phyloP scores from a whole-genome alignment of 2,888 invertebrate species.

The Linyphia triangularis region DNA sequence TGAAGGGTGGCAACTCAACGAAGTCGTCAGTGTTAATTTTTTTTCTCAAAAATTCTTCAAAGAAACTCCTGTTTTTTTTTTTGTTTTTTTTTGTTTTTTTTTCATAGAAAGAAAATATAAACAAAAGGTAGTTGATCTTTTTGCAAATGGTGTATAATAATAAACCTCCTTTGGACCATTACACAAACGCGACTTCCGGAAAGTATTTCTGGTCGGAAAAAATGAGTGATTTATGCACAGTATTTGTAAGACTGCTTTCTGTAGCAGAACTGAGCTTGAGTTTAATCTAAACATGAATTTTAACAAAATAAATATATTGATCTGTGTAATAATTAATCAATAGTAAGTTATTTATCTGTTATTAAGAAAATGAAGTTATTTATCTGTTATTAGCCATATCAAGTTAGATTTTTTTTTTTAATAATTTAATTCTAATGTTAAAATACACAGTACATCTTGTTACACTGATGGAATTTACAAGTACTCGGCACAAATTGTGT shows the following conservation, averaged over 20 bases:
- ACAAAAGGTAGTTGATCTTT: conserved; percentile 22
- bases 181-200: conserved; percentile 17
- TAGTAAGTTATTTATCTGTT: no score
- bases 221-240: neutral
- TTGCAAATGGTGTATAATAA: conserved; percentile 11
- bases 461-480: no score
- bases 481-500: no score
- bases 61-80: neutral
- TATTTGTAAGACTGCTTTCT: neutral
- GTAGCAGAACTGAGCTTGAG: neutral
- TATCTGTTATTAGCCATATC: no score
- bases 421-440: no score
- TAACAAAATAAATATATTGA: no score
- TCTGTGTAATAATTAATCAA: no score
- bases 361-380: no score
- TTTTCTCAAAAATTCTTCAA: neutral
- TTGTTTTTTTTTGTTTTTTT: neutral
- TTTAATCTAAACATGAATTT: neutral
- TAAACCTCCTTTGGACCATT: conserved; percentile 19
- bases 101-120: neutral
- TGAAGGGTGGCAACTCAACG: neutral
- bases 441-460: no score
- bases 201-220: neutral
- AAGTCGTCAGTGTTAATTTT: neutral
- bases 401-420: no score